phyloP scores from a whole-genome alignment of 2,113 vertebrate genomes.

The Festucalex cinctus region DNA sequence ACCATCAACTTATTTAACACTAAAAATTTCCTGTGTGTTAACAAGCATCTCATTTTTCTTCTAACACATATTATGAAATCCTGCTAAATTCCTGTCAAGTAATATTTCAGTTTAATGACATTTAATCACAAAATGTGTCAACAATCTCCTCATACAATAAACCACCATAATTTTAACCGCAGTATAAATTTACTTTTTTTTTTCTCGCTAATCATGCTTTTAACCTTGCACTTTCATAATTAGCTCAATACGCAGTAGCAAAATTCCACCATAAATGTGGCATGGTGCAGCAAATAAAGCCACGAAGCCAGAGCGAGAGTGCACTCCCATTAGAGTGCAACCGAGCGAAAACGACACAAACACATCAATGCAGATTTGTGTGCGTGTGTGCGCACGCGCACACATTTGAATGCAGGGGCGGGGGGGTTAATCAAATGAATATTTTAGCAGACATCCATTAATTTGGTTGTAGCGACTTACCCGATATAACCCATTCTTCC shows the following conservation, averaged over 20 bases:
- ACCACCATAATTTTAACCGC: no score
- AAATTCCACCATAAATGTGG: neutral
- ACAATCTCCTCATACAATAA: no score
- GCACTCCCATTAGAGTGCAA: conserved; percentile 27
- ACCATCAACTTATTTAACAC: no score
- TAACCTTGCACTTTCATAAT: neutral
- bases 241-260: neutral
- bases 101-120: no score
- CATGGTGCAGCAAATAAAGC: neutral
- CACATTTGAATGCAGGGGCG: conserved; percentile 13
- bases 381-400: conserved; percentile 44
- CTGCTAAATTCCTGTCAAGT: neutral
- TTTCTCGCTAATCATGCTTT: neutral
- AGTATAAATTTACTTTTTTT: neutral
- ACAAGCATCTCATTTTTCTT: neutral
- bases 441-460: conserved; percentile 72
- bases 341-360: conserved; percentile 53
- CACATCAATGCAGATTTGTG: conserved; percentile 48
- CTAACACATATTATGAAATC: neutral
- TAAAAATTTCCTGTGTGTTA: no score
- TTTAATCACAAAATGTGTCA: no score
- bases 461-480: conserved; percentile 67
- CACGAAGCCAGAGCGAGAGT: neutral
- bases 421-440: conserved; percentile 65
- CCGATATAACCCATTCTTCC: conserved; percentile 51